A percentile compares a stretch with the other conserved stretches of the same genome.
Conservation (phyloP, 2,113 vertebrate species). For the Shinisaurus crocodilurus region DNA sequence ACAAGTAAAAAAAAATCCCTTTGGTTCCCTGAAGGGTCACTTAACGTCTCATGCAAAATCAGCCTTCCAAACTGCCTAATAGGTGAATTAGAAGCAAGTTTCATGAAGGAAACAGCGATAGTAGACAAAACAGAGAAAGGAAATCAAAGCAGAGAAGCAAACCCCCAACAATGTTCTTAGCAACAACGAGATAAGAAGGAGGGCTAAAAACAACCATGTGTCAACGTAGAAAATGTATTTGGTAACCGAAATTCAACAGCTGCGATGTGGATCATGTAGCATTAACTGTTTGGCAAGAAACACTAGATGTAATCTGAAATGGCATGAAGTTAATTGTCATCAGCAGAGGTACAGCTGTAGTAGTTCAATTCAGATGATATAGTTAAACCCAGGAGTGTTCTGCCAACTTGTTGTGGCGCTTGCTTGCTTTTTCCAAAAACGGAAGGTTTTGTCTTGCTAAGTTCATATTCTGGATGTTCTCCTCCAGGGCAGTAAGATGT, state of each 20-base stretch:
- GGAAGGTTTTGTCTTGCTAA: neutral
- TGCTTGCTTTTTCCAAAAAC: neutral
- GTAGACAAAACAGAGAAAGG: neutral
- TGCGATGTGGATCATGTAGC: slow-evolving; percentile 14
- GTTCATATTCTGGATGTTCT: neutral
- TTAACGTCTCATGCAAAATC: neutral
- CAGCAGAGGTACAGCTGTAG: neutral
- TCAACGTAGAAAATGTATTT: neutral
- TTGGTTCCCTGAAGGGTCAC: no score
- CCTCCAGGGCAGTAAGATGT: neutral
- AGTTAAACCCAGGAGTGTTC: neutral
- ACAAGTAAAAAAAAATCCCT: neutral
- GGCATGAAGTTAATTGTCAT: slow-evolving; percentile 12
- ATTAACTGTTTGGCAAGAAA: slow-evolving; percentile 11
- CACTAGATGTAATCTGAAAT: slow-evolving; percentile 8
- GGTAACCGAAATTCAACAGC: slow-evolving; percentile 28
- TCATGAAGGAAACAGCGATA: neutral
- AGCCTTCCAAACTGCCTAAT: neutral
- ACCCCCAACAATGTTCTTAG: neutral
- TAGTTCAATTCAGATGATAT: neutral
- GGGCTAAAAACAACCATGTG: neutral
- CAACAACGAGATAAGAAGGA: neutral
- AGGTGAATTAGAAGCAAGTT: neutral
- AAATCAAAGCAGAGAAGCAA: neutral
- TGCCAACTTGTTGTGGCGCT: neutral